Conservation (phyloP, 2,797 vertebrate genomes). For the Synaphobranchus kaupii region DNA sequence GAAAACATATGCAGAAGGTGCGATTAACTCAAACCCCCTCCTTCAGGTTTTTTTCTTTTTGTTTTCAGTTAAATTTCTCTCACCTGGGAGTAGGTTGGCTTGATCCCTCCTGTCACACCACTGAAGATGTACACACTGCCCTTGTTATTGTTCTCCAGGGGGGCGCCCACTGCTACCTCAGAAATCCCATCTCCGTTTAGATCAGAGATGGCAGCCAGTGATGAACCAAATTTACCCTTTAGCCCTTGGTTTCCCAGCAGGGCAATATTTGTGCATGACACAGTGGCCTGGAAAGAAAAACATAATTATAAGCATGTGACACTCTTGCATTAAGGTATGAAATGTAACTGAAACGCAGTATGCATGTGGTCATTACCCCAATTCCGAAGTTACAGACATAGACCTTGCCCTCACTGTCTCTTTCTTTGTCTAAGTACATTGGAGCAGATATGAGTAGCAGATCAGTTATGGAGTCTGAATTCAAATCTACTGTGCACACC, state of each 20-base stretch:
- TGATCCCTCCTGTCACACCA: conserved; percentile 50
- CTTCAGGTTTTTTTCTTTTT: not conserved
- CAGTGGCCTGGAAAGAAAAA: conserved; percentile 41
- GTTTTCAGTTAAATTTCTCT: not conserved
- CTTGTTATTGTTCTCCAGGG: conserved; percentile 67
- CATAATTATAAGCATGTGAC: not conserved
- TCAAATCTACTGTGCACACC: conserved; percentile 74
- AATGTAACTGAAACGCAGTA: not conserved
- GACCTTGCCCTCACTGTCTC: conserved; percentile 66
- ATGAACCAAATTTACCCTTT: conserved; percentile 70
- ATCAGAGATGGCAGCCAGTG: conserved; percentile 70
- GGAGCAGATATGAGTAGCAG: conserved; percentile 81
- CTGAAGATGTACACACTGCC: conserved; percentile 78
- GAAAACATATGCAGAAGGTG: not conserved
- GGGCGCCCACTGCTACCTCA: conserved; percentile 75
- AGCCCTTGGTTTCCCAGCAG: conserved; percentile 55
- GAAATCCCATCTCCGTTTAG: conserved; percentile 62
- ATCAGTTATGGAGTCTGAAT: conserved; percentile 58
- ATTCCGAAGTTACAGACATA: conserved; percentile 53
- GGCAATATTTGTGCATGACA: conserved; percentile 39
- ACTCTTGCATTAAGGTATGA: not conserved
- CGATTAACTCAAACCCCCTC: not conserved
- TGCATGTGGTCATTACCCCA: conserved; percentile 52
- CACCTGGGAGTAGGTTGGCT: conserved; percentile 57
- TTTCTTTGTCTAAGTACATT: conserved; percentile 61